Evolutionary conservation across 2,113 vertebrate species (phyloP).

Genomic region (Serilophus lunatus): DNA sequence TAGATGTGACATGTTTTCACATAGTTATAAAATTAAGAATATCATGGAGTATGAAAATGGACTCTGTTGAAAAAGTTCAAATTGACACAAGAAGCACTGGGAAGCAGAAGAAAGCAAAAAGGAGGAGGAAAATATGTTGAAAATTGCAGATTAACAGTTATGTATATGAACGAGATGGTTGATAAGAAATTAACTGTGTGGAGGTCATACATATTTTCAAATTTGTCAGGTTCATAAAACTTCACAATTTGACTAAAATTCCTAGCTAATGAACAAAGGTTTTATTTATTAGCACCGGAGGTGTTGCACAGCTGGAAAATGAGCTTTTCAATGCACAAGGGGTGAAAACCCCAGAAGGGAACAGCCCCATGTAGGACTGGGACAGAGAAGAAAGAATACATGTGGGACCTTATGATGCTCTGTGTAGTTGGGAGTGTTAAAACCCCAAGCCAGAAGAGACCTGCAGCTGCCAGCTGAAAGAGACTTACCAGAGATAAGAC

Average conservation of each 20-base stretch:
- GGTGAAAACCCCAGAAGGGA: background rate
- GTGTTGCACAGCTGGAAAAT: background rate
- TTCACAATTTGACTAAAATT: background rate
- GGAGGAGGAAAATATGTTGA: background rate
- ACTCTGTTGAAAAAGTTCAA: background rate
- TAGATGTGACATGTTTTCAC: background rate
- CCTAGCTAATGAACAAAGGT: background rate
- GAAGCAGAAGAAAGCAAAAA: background rate
- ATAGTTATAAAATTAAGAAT: background rate
- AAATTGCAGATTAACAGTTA: background rate
- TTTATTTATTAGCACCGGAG: background rate
- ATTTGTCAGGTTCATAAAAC: background rate
- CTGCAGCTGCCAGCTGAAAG: background rate
- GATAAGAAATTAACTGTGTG: background rate
- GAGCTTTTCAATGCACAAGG: background rate
- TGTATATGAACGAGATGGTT: background rate
- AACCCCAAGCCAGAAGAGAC: background rate
- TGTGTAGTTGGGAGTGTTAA: background rate
- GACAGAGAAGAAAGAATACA: background rate
- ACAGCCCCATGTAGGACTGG: accelerated
- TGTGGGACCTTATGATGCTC: accelerated
- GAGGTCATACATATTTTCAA: background rate
- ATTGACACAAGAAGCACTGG: background rate
- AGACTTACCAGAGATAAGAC: background rate
- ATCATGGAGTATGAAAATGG: background rate